These are phyloP conservation scores for Porites australiensis DNA, from an alignment of 64 coral and sea anemone species.

Conservation along the genomic window DNA sequence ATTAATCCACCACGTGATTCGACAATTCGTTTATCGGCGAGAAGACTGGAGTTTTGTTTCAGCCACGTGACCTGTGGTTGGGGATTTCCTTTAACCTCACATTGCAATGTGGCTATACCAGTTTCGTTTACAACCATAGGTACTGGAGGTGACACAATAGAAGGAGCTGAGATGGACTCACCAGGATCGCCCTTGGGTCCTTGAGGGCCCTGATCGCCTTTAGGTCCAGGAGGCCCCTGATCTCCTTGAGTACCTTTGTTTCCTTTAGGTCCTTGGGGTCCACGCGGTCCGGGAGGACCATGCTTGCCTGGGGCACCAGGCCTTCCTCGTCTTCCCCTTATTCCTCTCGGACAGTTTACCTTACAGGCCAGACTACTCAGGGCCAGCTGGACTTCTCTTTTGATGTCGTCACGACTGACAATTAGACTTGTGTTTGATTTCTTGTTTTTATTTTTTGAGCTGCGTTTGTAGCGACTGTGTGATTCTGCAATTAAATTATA, in stretches of 20 bases:
- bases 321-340: constrained; percentile 49
- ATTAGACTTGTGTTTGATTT: not conserved
- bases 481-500: not conserved
- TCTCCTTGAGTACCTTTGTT: not conserved
- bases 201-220: no score
- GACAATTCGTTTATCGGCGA: not conserved
- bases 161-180: no score
- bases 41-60: constrained; percentile 36
- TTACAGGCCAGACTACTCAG: constrained; percentile 18
- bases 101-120: no score
- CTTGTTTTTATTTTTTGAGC: not conserved
- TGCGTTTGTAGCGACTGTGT: not conserved
- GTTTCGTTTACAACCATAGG: no score
- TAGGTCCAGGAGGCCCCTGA: no score
- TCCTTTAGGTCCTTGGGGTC: constrained; percentile 41
- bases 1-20: constrained; percentile 6
- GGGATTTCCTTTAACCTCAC: no score
- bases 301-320: not conserved
- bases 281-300: constrained; percentile 22
- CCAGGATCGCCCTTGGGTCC: no score
- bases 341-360: constrained; percentile 26
- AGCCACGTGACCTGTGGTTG: constrained; percentile 44
- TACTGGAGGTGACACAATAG: no score
- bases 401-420: not conserved
- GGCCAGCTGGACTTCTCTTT: not conserved